These are phyloP conservation scores for Nemopilema nomurai DNA, from an alignment of 30 jellyfish, hydroid and myxozoan species.

Conservation along the genomic window DNA sequence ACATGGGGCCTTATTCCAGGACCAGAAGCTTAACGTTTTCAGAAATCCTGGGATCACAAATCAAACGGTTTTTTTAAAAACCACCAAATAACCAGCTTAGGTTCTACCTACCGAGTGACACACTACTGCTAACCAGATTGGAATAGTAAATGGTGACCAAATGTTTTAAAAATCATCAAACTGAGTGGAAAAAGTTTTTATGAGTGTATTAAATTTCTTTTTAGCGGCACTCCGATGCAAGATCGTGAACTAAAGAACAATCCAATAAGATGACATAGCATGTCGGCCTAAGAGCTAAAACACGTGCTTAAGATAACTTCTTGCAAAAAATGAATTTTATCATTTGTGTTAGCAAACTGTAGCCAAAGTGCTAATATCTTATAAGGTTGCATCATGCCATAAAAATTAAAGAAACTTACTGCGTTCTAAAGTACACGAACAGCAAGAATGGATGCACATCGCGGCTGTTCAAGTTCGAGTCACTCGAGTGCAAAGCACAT, in stretches of 20 bases:
- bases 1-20: slow-evolving; percentile 12
- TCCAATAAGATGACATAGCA: background rate
- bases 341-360: background rate
- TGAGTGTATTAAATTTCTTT: background rate
- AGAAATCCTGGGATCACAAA: background rate
- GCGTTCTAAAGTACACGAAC: background rate
- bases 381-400: background rate
- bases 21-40: background rate
- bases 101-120: background rate
- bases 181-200: background rate
- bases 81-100: background rate
- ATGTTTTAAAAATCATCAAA: background rate
- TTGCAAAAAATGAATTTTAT: background rate
- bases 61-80: background rate
- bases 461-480: background rate
- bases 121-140: background rate
- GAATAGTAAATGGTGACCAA: background rate
- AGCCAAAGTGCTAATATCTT: background rate
- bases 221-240: background rate
- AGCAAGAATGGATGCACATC: background rate
- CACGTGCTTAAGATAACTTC: background rate
- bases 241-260: background rate
- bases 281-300: background rate
- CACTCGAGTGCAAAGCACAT: background rate
- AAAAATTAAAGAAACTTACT: background rate